Evolutionary conservation across 2,797 vertebrate species (phyloP), one percentile per base, ranked within the genome.

Genomic region (Neosalanx taihuensis): DNA sequence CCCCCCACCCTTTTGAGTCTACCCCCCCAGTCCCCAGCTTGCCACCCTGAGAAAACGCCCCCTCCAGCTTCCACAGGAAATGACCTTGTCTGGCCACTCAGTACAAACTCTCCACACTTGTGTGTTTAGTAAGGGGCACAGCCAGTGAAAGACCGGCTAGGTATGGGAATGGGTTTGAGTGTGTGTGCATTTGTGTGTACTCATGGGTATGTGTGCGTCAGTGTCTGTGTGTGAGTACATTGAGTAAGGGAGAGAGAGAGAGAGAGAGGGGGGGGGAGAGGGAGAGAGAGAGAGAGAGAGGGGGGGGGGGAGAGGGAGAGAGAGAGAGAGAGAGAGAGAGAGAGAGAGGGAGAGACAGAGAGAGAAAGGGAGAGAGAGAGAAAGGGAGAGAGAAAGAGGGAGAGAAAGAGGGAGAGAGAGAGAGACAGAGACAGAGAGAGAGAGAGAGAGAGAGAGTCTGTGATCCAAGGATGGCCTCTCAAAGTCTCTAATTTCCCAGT

Each of bases 1-100:
- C 61, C 75, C 58, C 56, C 63, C 69, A 57, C 15, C 26, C 66
- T 6, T n/a, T n/a, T n/a, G n/a, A 69, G 66, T 23, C 59, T 59
- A 71, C 65, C 6, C 37, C 37, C 74, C 61, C 66, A 37, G 35
- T 37, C 1, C 26, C 13, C 9, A 3, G 64, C 30, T 41, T 30
- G 23, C 53, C 67, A 51, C 58, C 75, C 70, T 41, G 49, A 64
- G 18, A n/a, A 64, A 77, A 71, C 58, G 18, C 67, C 72, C 46
- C 61, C 65, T 67, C 61, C 35, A 79, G 65, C 88, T 87, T 91
- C 82, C 84, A 51, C 89, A 91, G 91, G 92, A 92, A 92, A 92
- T 89, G 86, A 90, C 86, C 87, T 85, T 61, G 85, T 91, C 90
- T 90, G 82, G 87, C 76, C 72, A 4, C 71, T 78, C 73, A 67